phyloP scores from a whole-genome alignment of 2,113 vertebrate genomes.

The Chloroceryle aenea region DNA sequence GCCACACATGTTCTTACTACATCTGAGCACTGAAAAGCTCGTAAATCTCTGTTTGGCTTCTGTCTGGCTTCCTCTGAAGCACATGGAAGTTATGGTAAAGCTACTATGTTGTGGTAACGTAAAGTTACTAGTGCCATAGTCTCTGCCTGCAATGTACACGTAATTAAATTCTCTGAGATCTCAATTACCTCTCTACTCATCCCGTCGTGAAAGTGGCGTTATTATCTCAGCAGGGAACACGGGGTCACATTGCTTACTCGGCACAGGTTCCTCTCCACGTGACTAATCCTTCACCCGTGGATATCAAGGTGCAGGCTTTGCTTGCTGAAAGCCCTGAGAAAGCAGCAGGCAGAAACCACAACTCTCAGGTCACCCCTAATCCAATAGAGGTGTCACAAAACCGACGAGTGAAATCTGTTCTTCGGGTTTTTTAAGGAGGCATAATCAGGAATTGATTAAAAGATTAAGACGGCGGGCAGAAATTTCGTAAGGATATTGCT shows the following conservation, averaged over 20 bases:
- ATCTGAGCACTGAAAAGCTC: neutral
- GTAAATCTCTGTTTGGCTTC: neutral
- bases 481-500: neutral
- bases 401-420: neutral
- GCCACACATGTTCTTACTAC: neutral
- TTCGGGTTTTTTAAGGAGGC: neutral
- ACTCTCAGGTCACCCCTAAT: neutral
- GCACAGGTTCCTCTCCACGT: neutral
- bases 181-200: conserved; percentile 47
- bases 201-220: neutral
- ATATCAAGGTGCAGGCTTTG: neutral
- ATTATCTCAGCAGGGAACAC: conserved; percentile 36
- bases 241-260: conserved; percentile 10
- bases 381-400: neutral
- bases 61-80: neutral
- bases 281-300: conserved; percentile 38
- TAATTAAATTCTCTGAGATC: conserved; percentile 45
- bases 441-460: neutral
- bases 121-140: neutral
- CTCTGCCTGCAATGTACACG: neutral
- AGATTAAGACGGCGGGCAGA: neutral
- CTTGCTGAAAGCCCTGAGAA: conserved; percentile 7
- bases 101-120: neutral
- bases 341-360: neutral
- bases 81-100: neutral